Percentiles rank a stretch among this genome's conserved stretches.
Evolutionary conservation across 2,797 vertebrate species (phyloP).

Genomic region (Pangasius macronema): DNA sequence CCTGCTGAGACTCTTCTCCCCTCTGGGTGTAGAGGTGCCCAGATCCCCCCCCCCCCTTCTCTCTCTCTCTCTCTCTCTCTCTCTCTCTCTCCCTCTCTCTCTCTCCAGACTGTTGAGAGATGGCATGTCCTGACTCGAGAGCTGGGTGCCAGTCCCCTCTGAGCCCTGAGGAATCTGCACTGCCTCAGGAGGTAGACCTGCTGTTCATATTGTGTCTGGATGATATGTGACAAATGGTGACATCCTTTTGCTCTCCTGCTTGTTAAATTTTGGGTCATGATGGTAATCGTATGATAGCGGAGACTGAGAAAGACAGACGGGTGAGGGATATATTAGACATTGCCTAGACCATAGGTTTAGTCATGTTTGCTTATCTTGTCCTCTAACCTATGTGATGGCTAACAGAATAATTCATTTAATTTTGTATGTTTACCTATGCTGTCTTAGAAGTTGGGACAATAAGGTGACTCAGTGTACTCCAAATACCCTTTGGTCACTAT

Average conservation of each 20-base stretch:
- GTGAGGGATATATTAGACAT: neutral
- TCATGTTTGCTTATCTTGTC: neutral
- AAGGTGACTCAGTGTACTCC: neutral
- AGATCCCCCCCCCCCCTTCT: slow-evolving; percentile 49
- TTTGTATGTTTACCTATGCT: neutral
- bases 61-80: slow-evolving; percentile 19
- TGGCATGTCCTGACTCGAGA: slow-evolving; percentile 63
- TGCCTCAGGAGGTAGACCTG: slow-evolving; percentile 75
- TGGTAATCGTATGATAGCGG: slow-evolving; percentile 66
- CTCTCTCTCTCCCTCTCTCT: slow-evolving; percentile 43
- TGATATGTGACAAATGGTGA: slow-evolving; percentile 78
- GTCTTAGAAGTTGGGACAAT: slow-evolving; percentile 1
- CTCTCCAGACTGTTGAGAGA: slow-evolving; percentile 64
- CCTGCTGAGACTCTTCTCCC: slow-evolving; percentile 55
- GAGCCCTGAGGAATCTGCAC: slow-evolving; percentile 64
- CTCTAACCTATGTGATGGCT: neutral
- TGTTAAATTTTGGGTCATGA: slow-evolving; percentile 66
- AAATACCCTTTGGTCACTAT: neutral
- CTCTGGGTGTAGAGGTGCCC: slow-evolving; percentile 58
- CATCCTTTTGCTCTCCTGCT: slow-evolving; percentile 72
- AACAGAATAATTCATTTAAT: neutral
- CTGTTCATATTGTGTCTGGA: slow-evolving; percentile 71
- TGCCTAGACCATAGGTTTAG: neutral
- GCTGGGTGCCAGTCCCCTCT: slow-evolving; percentile 65
- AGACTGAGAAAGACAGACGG: slow-evolving; percentile 32